Conservation (phyloP, 2,888 invertebrate species). For the Epinotia ramella region DNA sequence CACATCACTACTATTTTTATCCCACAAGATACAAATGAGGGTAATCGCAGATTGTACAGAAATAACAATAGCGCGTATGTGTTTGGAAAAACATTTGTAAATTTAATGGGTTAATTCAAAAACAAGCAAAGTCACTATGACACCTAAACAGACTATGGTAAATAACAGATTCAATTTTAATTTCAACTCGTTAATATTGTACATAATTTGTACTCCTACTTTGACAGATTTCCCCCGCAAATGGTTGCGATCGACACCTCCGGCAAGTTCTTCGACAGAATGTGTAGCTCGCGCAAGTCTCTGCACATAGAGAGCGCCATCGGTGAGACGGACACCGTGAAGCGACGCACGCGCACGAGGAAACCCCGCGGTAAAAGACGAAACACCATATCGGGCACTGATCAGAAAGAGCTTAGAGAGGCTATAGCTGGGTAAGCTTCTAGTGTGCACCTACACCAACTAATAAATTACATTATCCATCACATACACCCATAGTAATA, state of each 20-base stretch:
- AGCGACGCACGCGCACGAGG: constrained; percentile 89
- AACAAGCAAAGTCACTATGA: not conserved
- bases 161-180: not conserved
- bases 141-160: not conserved
- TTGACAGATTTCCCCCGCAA: constrained; percentile 92
- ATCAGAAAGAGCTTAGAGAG: constrained; percentile 95
- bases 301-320: constrained; percentile 84
- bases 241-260: constrained; percentile 95
- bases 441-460: constrained; percentile 78
- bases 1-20: not conserved
- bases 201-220: not conserved
- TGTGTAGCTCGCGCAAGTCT: constrained; percentile 94
- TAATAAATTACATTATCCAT: constrained; percentile 74
- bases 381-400: constrained; percentile 96
- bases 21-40: not conserved
- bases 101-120: not conserved
- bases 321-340: constrained; percentile 87
- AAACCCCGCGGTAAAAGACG: constrained; percentile 93
- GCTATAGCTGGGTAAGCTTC: constrained; percentile 93
- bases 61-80: not conserved
- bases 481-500: constrained; percentile 43
- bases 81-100: not conserved
- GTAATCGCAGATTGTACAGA: not conserved
- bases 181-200: not conserved
- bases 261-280: constrained; percentile 94